A percentile compares a stretch with the other conserved stretches of the same genome.
These are phyloP conservation scores for Discoglossus pictus DNA, from an alignment of 2,797 vertebrate genomes.

Conservation along the genomic window DNA sequence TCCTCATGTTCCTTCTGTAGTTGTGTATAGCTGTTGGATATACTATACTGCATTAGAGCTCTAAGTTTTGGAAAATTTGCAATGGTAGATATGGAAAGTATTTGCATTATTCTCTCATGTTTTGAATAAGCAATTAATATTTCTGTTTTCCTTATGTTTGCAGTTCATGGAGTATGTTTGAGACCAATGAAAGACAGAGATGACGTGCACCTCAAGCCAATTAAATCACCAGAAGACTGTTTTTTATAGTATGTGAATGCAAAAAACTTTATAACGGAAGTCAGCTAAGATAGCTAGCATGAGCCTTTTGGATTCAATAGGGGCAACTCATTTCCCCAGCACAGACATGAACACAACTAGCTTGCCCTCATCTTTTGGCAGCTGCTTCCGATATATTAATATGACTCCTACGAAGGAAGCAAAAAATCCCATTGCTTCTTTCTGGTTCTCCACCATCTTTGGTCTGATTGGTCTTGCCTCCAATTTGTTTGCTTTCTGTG, in stretches of 20 bases:
- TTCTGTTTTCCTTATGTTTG: too few relatives aligned
- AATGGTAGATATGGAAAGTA: too few relatives aligned
- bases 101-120: too few relatives aligned
- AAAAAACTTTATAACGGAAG: neutral
- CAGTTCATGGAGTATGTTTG: neutral
- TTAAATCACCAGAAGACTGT: neutral
- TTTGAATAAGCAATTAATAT: too few relatives aligned
- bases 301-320: neutral
- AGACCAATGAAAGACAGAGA: neutral
- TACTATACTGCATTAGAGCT: too few relatives aligned
- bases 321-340: slow-evolving; percentile 12
- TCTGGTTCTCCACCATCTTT: slow-evolving; percentile 78
- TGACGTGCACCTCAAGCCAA: neutral
- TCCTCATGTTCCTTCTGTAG: too few relatives aligned
- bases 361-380: fast-evolving
- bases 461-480: slow-evolving; percentile 80
- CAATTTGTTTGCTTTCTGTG: slow-evolving; percentile 86
- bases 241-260: neutral
- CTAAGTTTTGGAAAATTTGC: too few relatives aligned
- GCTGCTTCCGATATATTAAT: slow-evolving; percentile 62
- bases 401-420: slow-evolving; percentile 20
- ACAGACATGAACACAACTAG: slow-evolving; percentile 45
- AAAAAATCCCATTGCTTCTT: slow-evolving; percentile 64
- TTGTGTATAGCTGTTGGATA: too few relatives aligned
- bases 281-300: neutral